Percentiles rank a stretch among this genome's conserved stretches.
These are phyloP conservation scores for Pterobdella sp. DNA, from an alignment of 2,888 invertebrate genomes.

Conservation along the genomic window DNA sequence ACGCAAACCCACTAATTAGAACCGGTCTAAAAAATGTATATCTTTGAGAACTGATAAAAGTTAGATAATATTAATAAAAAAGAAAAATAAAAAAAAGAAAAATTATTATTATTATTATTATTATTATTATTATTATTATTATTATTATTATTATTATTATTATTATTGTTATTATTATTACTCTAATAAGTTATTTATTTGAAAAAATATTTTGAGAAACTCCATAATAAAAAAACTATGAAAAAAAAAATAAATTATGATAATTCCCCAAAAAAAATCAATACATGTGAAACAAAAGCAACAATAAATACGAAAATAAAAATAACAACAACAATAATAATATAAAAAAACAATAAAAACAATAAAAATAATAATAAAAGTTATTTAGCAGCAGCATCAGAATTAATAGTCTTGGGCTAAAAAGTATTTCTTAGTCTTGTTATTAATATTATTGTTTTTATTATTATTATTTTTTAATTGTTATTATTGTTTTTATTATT, in stretches of 20 bases:
- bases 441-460: too few species aligned
- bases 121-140: background rate
- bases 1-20: too few species aligned
- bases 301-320: background rate
- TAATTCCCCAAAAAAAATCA: conserved; percentile 6
- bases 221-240: background rate
- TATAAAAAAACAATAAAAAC: background rate
- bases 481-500: too few species aligned
- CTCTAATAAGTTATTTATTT: background rate
- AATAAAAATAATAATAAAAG: background rate
- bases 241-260: background rate
- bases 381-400: background rate
- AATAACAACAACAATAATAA: background rate
- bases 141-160: background rate
- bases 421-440: too few species aligned
- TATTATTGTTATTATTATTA: conserved; percentile 8
- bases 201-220: background rate
- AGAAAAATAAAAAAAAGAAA: background rate
- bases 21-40: too few species aligned
- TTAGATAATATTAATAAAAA: background rate
- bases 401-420: too few species aligned
- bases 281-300: conserved; percentile 10
- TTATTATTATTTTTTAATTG: too few species aligned
- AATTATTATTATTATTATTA: conserved; percentile 1
- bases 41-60: background rate